Evolutionary conservation across 2,888 invertebrate species (phyloP), one percentile per base, ranked within the genome.

Genomic region (Lampropteryx suffumata): DNA sequence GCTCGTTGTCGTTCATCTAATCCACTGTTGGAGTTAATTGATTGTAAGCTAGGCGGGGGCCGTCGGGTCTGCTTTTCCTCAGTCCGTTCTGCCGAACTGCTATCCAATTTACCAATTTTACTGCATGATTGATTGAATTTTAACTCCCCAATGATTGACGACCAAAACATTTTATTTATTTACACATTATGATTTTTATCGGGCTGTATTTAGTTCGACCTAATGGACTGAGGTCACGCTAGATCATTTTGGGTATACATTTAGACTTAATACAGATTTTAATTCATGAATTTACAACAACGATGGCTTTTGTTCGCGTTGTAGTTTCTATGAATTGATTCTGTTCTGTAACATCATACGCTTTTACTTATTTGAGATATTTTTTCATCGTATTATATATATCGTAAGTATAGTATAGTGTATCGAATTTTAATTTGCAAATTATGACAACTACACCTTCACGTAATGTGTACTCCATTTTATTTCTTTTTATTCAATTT

Each of bases 381-480:
- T 86, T 82, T 81, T 86, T 84, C 77, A 81, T 77, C 84, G 85
- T 88, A 89, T 88, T 88, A 87, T 85, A 85, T 88, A 83, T 86
- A 84, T 86, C 77, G 77, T 89, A 85, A 87, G 85, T 83, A 79
- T 86, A 84, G 82, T 75, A 68, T 24, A 24, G 24, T 17, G 4
- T 86, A 85, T 83, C 77, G 76, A 78, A 79, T 80, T 76, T 67
- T 64, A 78, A 67, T 71, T 79, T 82, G 81, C 82, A 83, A 84
- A 82, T 83, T 83, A 86, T 87, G 88, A 88, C 89, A 87, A 87
- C 80, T 84, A 74, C 78, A 76, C 73, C 61, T 69, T 70, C 68
- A 64, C 72, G 68, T 76, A 71, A 71, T 67, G 66, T 66, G 64
- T 73, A 66, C 67, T 66, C 59, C 64, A 61, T 71, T 70, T 65